phyloP scores from a whole-genome alignment of 2,888 invertebrate genomes.

The Tupiocoris notatus region DNA sequence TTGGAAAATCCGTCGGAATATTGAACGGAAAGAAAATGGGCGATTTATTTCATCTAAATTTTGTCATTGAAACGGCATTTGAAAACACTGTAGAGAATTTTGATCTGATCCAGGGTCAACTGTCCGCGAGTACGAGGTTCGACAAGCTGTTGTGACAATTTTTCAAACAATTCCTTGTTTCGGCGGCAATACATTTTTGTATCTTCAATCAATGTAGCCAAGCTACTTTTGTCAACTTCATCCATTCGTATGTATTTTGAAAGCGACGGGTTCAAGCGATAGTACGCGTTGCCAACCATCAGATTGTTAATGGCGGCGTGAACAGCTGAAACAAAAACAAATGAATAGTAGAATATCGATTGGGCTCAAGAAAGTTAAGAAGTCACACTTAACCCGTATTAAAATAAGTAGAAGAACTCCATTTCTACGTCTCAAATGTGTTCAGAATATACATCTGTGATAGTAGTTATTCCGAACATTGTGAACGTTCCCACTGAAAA shows the following conservation, averaged over 20 bases:
- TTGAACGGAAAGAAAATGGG: no score
- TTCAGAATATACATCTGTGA: no score
- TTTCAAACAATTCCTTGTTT: constrained; percentile 74
- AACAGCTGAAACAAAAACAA: constrained; percentile 61
- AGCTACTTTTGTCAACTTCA: constrained; percentile 71
- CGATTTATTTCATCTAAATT: background rate
- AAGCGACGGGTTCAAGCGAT: constrained; percentile 84
- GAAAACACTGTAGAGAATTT: background rate
- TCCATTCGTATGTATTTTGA: constrained; percentile 76
- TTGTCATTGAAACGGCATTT: constrained; percentile 10
- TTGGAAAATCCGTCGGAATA: no score
- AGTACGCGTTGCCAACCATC: constrained; percentile 71
- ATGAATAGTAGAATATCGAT: background rate
- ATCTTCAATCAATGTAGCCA: constrained; percentile 70
- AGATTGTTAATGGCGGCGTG: constrained; percentile 74
- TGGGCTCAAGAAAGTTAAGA: no score
- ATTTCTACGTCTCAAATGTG: no score
- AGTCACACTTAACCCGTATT: no score
- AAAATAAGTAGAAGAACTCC: no score
- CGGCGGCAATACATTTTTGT: constrained; percentile 75
- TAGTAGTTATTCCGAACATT: no score
- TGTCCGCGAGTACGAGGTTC: constrained; percentile 52
- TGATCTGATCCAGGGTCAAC: background rate
- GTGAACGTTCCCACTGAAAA: no score
- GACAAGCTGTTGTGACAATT: constrained; percentile 59